Evolutionary conservation across 2,888 invertebrate species (phyloP).

Genomic region (Apamea anceps): DNA sequence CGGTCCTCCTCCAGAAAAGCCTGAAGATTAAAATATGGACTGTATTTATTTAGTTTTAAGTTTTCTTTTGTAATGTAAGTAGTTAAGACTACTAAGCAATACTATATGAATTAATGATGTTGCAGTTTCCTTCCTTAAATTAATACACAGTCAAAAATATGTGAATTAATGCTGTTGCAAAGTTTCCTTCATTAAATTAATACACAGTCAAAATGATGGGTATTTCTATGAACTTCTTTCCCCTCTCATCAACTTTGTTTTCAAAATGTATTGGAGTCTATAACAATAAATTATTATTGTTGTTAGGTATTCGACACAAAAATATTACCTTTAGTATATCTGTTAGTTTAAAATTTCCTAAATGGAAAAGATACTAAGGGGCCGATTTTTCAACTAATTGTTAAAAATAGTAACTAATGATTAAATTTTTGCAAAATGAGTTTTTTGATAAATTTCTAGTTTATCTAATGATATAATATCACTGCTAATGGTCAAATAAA

Average conservation of each 20-base stretch:
- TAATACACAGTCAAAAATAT: not conserved
- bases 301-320: not conserved
- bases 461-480: too few species aligned
- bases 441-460: too few species aligned
- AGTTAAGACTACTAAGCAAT: not conserved
- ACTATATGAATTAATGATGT: not conserved
- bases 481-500: too few species aligned
- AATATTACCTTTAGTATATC: not conserved
- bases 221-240: not conserved
- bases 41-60: constrained; percentile 1
- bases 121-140: constrained; percentile 31
- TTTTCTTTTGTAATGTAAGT: not conserved
- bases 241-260: not conserved
- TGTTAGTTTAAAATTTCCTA: not conserved
- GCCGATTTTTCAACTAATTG: too few species aligned
- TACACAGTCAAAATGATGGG: not conserved
- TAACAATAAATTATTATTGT: not conserved
- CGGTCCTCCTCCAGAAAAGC: constrained; percentile 99
- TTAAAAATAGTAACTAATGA: too few species aligned
- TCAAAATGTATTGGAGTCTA: not conserved
- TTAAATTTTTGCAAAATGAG: too few species aligned
- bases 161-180: not conserved
- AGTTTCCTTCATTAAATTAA: constrained; percentile 26
- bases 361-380: too few species aligned
- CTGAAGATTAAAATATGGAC: constrained; percentile 84